Evolutionary conservation across 2,113 vertebrate species (phyloP).

Genomic region (Centropus bengalensis): DNA sequence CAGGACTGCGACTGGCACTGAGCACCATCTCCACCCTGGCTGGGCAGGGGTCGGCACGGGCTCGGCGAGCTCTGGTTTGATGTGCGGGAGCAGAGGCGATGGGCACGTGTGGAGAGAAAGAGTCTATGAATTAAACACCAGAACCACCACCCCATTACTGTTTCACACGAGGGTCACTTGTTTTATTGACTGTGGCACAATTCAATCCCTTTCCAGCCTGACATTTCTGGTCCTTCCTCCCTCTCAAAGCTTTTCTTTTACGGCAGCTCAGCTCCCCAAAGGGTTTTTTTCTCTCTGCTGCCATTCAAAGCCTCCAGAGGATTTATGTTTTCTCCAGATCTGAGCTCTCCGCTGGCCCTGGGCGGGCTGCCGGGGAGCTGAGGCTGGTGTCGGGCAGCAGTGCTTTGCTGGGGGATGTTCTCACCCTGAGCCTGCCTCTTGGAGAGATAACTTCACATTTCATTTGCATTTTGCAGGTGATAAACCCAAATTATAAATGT

Average conservation of each 20-base stretch:
- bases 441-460: background rate
- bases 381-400: background rate
- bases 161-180: background rate
- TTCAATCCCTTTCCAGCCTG: conserved; percentile 13
- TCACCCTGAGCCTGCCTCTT: rapidly evolving
- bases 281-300: background rate
- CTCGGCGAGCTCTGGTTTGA: rapidly evolving
- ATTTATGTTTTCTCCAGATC: background rate
- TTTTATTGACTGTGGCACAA: background rate
- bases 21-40: background rate
- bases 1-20: rapidly evolving
- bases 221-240: background rate
- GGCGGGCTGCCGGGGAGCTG: background rate
- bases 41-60: background rate
- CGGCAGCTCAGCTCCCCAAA: background rate
- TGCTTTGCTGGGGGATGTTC: background rate
- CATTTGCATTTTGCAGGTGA: background rate
- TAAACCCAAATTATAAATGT: background rate
- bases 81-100: rapidly evolving
- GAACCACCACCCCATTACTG: background rate
- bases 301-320: background rate
- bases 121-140: background rate
- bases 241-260: background rate
- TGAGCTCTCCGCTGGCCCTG: background rate
- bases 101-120: rapidly evolving